A percentile compares a stretch with the other conserved stretches of the same genome.
Conservation (phyloP, 2,888 invertebrate species). For the Parnassius mnemosyne region DNA sequence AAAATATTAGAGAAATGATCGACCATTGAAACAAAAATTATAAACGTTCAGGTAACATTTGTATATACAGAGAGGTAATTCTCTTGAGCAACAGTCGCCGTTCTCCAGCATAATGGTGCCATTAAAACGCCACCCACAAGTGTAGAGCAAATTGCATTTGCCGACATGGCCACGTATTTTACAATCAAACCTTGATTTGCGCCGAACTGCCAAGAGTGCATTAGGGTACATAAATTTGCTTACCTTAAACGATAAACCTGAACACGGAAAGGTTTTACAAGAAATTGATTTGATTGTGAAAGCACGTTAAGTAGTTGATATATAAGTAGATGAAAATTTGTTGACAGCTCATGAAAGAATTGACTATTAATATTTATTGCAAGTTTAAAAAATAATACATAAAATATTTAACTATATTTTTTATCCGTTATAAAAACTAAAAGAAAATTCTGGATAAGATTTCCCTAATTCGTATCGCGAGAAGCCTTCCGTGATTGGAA, state of each 20-base stretch:
- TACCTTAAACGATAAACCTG: slow-evolving; percentile 65
- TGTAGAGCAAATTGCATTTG: slow-evolving; percentile 73
- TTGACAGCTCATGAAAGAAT: too few species aligned
- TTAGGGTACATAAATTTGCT: slow-evolving; percentile 73
- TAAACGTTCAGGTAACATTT: slow-evolving; percentile 40
- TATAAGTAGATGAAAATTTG: too few species aligned
- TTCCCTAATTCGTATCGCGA: slow-evolving; percentile 47
- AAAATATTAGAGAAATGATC: slow-evolving; percentile 19
- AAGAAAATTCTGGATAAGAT: slow-evolving; percentile 47
- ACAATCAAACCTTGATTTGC: slow-evolving; percentile 78
- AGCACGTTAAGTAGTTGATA: too few species aligned
- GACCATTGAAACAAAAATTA: slow-evolving; percentile 19
- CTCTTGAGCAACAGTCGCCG: slow-evolving; percentile 69
- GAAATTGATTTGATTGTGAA: slow-evolving; percentile 47
- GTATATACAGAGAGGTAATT: slow-evolving; percentile 59
- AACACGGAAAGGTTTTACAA: slow-evolving; percentile 56
- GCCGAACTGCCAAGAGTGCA: slow-evolving; percentile 65
- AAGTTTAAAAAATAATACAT: too few species aligned
- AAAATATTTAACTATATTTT: too few species aligned
- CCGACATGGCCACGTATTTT: slow-evolving; percentile 69
- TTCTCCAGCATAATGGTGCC: slow-evolving; percentile 66
- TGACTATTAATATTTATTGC: too few species aligned
- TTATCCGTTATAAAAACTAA: slow-evolving; percentile 33
- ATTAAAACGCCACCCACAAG: slow-evolving; percentile 78
- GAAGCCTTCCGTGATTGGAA: slow-evolving; percentile 58